A percentile compares a stretch with the other conserved stretches of the same genome.
Conservation (phyloP, 2,797 vertebrate species). For the Mus spretus region DNA sequence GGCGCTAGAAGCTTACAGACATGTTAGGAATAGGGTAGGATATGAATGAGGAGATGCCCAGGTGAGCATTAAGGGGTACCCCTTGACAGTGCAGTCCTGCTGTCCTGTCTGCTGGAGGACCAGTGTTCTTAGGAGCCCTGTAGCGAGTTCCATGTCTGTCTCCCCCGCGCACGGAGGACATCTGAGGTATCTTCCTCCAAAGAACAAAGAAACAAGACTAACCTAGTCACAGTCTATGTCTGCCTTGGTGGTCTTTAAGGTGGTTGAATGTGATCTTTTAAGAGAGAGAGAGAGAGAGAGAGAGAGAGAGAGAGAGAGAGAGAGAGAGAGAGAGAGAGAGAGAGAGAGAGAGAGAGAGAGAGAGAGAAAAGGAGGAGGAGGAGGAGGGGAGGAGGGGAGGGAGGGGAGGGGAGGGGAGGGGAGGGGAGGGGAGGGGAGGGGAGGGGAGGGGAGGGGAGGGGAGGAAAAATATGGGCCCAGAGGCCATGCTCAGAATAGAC, state of each 20-base stretch:
- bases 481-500: not conserved
- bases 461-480: not conserved
- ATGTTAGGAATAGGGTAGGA: not conserved
- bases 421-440: too few relatives aligned
- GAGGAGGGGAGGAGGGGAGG: too few relatives aligned
- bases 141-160: not conserved
- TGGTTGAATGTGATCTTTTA: not conserved
- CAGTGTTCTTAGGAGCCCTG: not conserved
- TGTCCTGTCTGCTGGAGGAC: not conserved
- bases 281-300: too few relatives aligned
- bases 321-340: too few relatives aligned
- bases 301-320: too few relatives aligned
- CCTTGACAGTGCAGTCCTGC: too few relatives aligned
- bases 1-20: not conserved
- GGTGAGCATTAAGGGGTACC: not conserved
- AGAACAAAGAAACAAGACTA: not conserved
- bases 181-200: not conserved
- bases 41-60: not conserved
- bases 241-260: not conserved
- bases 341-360: too few relatives aligned
- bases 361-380: too few relatives aligned
- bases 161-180: not conserved
- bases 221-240: not conserved
- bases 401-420: too few relatives aligned
- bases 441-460: too few relatives aligned